Evolutionary conservation across 2,888 invertebrate genomes (phyloP).

Genomic region (Drosophila percnosoma): DNA sequence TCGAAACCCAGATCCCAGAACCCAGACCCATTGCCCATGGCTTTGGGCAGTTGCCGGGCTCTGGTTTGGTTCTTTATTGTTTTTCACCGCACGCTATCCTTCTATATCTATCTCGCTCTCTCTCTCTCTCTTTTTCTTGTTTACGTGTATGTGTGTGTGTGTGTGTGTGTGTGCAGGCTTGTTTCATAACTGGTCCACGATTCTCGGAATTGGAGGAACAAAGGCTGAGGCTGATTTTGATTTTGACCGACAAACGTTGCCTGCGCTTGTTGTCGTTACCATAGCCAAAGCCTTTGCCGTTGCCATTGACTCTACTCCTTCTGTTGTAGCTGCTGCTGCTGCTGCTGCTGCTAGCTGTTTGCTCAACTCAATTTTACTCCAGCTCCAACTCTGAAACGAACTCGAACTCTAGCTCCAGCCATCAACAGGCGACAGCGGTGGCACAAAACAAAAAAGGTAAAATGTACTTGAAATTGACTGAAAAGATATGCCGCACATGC

Average conservation of each 20-base stretch:
- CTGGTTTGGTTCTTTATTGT: slow-evolving; percentile 73
- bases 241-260: slow-evolving; percentile 84
- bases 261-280: slow-evolving; percentile 58
- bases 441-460: slow-evolving; percentile 62
- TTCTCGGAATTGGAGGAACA: slow-evolving; percentile 82
- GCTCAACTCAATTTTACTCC: slow-evolving; percentile 40
- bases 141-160: slow-evolving; percentile 25
- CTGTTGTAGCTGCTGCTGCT: slow-evolving; percentile 24
- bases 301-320: slow-evolving; percentile 45
- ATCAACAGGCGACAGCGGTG: slow-evolving; percentile 58
- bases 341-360: slow-evolving; percentile 40
- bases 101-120: slow-evolving; percentile 4
- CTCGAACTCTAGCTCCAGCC: slow-evolving; percentile 30
- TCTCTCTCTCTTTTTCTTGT: slow-evolving; percentile 8
- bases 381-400: slow-evolving; percentile 21
- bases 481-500: slow-evolving; percentile 79
- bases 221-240: slow-evolving; percentile 78
- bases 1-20: slow-evolving; percentile 41
- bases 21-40: slow-evolving; percentile 60
- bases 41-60: slow-evolving; percentile 48
- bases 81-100: slow-evolving; percentile 56
- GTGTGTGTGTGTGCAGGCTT: slow-evolving; percentile 65
- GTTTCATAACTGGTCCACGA: slow-evolving; percentile 84
- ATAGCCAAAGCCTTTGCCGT: slow-evolving; percentile 28
- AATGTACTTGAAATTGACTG: slow-evolving; percentile 78